phyloP scores from a whole-genome alignment of 2,113 vertebrate species.

The Sardina pilchardus region DNA sequence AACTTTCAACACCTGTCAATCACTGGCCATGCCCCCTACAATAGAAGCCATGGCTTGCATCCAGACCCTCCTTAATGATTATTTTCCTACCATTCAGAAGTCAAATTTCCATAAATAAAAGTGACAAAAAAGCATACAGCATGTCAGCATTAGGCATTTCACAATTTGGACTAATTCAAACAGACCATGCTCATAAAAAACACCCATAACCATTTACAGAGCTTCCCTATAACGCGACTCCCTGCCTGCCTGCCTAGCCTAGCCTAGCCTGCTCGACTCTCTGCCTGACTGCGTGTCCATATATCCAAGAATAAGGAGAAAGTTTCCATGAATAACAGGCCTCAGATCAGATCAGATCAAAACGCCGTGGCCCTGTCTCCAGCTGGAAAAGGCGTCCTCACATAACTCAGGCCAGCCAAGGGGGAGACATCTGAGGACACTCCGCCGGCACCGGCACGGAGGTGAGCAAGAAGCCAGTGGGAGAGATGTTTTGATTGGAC shows the following conservation, averaged over 20 bases:
- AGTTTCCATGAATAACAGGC: not conserved
- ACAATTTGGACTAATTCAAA: not conserved
- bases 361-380: not conserved
- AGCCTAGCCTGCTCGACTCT: not conserved
- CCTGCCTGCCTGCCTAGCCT: conserved; percentile 9
- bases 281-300: not conserved
- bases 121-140: not conserved
- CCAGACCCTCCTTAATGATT: not conserved
- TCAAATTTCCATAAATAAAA: conserved; percentile 8
- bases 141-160: not conserved
- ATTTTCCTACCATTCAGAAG: conserved; percentile 1
- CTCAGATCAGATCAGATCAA: not conserved
- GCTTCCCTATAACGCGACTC: not conserved
- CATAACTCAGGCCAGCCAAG: not conserved
- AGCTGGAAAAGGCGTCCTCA: not conserved
- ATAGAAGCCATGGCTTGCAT: not conserved
- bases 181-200: not conserved
- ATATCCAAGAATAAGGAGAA: not conserved
- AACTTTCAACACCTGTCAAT: not conserved
- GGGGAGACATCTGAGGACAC: not conserved
- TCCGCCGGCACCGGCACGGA: not conserved
- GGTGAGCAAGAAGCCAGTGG: not conserved
- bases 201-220: not conserved
- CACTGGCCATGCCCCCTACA: not conserved
- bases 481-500: conserved; percentile 6